Evolutionary conservation across 1,140 invertebrate species (phyloP), one percentile per base, ranked within the genome.

Genomic region (Triops longicaudatus): DNA sequence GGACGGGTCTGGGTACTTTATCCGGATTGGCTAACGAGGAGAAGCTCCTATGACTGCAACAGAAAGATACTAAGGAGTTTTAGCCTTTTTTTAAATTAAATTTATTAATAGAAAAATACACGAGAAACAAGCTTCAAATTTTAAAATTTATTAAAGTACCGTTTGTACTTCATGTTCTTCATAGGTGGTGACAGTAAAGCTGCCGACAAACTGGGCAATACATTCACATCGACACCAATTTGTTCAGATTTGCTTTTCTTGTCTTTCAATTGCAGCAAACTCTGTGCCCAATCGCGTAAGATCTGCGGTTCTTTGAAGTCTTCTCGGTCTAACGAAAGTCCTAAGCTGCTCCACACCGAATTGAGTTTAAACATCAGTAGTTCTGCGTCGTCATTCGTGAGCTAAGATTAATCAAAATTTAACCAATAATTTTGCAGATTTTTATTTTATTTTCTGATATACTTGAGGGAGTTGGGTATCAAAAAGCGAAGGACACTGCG

Each of bases 401-500:
- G 82, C 83, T 87, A 37, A 37, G 7, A 37, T 37, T 2, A 37
- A 79, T 14, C 81, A 79, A 22, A 76, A 72, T 41, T 6, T 72
- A 72, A 63, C 17, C 17, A 79, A 7, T 4, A 37, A 7, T 37
- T 37, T 37, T 7, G 31, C 31, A 37, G 31, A 7, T 27, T 11
- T 42, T 73, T 31, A 1, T 74, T 78, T 78, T 63, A 26, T 72
- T 27, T 75, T 77, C 17, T 17, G 17, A 6, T 14, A 73, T 78
- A 93, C 86, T 80, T 89, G 87, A 1, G 93, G 93, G 43, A 95
- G 83, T 37, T 85, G 85, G 12, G 86, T 87, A 82, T 95, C 93
- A 81, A 95, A 95, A 11, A 87, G 84, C 0, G 88, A 85, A 0
- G 93, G 93, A 31, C 91, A 88, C 81, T 92, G 88, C 0, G 91